Base-by-base conservation (phyloP, 2,888 invertebrate species). In the Subacronicta megacephala region DNA sequence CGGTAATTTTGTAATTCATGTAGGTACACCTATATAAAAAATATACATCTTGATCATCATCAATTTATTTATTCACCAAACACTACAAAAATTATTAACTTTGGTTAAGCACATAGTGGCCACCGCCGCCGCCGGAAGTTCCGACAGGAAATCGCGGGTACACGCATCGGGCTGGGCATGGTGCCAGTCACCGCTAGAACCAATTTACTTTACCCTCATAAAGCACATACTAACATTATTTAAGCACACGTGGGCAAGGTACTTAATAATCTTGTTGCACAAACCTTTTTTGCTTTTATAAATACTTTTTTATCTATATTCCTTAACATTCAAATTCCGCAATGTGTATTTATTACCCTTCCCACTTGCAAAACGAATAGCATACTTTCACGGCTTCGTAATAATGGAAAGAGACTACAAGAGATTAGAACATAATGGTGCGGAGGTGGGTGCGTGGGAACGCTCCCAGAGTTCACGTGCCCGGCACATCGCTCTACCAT, bases 391-490 rank as follows among this genome's bases (percentile, higher is more conserved):
- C 92, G 84, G 88, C 88, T 86, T 88, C 84, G 87, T 89, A 92
- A 90, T 93, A 93, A 92, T 90, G 87, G 87, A 90, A 92, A 89
- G 88, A 92, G 89, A 91, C 88, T 90, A 81, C 84, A 87, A 90
- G 90, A 93, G 91, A 92, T 93, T 92, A 92, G 89, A 92, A 92
- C 92, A 93, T 93, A 93, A 93, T 93, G 85, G 90, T 90, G 92
- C 87, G 92, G 91, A 92, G 93, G 93, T 92, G 93, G 91, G 82
- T 87, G 91, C 94, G 93, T 94, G 94, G 93, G 94, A 94, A 93
- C 87, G 85, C 93, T 94, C 94, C 93, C 94, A 94, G 93, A 88
- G 90, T 89, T 93, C 91, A 90, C 89, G 90, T 91, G 90, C 88
- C 86, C 80, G 80, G 81, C 86, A 87, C 90, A 87, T 87, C 89